Evolutionary conservation across 2,113 vertebrate genomes (phyloP).

Genomic region (Pelecanoides urinatrix): DNA sequence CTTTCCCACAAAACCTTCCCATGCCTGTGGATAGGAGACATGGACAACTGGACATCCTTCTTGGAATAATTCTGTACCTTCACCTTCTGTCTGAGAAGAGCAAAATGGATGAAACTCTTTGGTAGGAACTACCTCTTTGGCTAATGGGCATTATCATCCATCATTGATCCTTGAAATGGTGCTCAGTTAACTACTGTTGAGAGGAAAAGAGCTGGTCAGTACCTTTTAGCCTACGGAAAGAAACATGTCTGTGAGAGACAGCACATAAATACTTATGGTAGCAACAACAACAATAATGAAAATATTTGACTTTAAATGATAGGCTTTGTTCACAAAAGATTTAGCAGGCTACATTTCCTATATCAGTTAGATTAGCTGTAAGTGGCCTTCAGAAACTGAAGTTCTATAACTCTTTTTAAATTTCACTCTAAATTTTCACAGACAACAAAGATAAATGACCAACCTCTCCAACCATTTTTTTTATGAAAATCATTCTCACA

Average conservation of each 20-base stretch:
- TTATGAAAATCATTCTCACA: constrained; percentile 24
- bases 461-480: not conserved
- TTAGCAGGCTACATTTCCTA: not conserved
- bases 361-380: not conserved
- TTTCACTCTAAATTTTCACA: constrained; percentile 24
- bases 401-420: constrained; percentile 2
- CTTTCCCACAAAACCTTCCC: not conserved
- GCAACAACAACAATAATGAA: not conserved
- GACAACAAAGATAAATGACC: constrained; percentile 26
- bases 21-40: not conserved
- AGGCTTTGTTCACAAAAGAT: not conserved
- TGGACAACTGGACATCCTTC: not conserved
- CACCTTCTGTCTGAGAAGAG: not conserved
- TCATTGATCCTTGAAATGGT: not conserved
- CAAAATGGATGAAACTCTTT: not conserved
- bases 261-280: not conserved
- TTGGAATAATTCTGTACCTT: not conserved
- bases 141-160: not conserved
- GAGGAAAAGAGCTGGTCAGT: not conserved
- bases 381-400: constrained; percentile 6
- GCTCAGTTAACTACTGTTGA: not conserved
- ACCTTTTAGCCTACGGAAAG: not conserved
- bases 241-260: not conserved
- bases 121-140: not conserved
- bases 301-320: not conserved